phyloP scores from a whole-genome alignment of 2,113 vertebrate species.

The Pandion haliaetus region DNA sequence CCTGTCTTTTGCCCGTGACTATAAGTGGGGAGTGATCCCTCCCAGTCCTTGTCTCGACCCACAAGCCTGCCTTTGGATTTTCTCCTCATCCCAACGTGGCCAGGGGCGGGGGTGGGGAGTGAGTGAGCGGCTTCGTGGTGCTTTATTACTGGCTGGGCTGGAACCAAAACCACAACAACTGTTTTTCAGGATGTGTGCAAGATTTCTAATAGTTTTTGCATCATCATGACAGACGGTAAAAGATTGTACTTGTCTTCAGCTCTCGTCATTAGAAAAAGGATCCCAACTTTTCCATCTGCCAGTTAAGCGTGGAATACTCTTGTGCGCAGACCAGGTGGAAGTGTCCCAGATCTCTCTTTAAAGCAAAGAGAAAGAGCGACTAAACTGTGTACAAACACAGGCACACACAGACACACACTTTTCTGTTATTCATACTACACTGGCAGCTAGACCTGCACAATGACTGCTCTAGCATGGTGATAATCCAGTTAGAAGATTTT shows the following conservation, averaged over 20 bases:
- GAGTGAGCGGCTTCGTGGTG: too few relatives aligned
- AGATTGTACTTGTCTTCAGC: neutral
- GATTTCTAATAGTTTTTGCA: neutral
- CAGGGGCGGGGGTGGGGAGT: too few relatives aligned
- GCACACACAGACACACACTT: neutral
- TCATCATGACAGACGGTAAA: neutral
- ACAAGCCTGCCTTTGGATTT: too few relatives aligned
- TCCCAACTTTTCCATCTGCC: neutral
- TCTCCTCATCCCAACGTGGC: too few relatives aligned
- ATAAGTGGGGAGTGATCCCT: too few relatives aligned
- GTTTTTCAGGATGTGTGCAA: neutral
- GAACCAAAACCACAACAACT: too few relatives aligned
- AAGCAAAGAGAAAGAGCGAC: neutral
- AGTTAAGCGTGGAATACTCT: neutral
- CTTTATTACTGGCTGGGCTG: too few relatives aligned
- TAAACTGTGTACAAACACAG: neutral
- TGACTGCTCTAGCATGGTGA: neutral
- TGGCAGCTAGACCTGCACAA: neutral
- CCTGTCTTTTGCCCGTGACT: too few relatives aligned
- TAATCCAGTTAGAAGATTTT: constrained; percentile 40
- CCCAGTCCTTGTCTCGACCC: too few relatives aligned
- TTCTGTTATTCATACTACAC: neutral
- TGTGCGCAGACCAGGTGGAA: neutral
- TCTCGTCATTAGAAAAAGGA: neutral
- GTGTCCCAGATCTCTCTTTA: neutral